A percentile compares a stretch with the other conserved stretches of the same genome.
phyloP scores from a whole-genome alignment of 2,888 invertebrate genomes.

The Campoplex capitator region DNA sequence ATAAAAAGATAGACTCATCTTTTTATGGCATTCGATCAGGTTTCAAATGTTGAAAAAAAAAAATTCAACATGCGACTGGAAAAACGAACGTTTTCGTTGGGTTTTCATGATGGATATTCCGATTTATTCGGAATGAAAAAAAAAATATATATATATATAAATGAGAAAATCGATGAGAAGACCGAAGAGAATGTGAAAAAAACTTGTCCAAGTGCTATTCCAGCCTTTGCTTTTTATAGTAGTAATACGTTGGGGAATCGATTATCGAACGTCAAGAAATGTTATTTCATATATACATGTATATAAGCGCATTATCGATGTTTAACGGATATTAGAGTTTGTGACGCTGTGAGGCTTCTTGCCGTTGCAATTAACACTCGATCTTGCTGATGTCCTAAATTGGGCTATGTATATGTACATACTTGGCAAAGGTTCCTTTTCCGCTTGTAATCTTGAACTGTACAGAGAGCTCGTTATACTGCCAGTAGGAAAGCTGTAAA shows the following conservation, averaged over 20 bases:
- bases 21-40: not conserved
- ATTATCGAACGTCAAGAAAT: slow-evolving; percentile 53
- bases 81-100: not conserved
- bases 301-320: slow-evolving; percentile 30
- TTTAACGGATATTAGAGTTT: slow-evolving; percentile 63
- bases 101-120: not conserved
- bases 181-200: slow-evolving; percentile 28
- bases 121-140: not conserved
- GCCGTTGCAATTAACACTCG: slow-evolving; percentile 64
- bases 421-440: slow-evolving; percentile 29
- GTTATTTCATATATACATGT: not conserved
- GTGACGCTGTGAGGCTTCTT: slow-evolving; percentile 53
- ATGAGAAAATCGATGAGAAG: slow-evolving; percentile 4
- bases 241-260: slow-evolving; percentile 44
- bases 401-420: slow-evolving; percentile 39
- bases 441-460: slow-evolving; percentile 56
- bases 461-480: slow-evolving; percentile 21
- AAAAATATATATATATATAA: no score
- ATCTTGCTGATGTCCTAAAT: slow-evolving; percentile 66
- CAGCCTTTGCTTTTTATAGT: slow-evolving; percentile 1
- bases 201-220: slow-evolving; percentile 2
- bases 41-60: not conserved
- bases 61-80: not conserved
- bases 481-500: slow-evolving; percentile 17
- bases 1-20: not conserved